Evolutionary conservation across 2,113 vertebrate genomes (phyloP).

Genomic region (Hystrix brachyura): DNA sequence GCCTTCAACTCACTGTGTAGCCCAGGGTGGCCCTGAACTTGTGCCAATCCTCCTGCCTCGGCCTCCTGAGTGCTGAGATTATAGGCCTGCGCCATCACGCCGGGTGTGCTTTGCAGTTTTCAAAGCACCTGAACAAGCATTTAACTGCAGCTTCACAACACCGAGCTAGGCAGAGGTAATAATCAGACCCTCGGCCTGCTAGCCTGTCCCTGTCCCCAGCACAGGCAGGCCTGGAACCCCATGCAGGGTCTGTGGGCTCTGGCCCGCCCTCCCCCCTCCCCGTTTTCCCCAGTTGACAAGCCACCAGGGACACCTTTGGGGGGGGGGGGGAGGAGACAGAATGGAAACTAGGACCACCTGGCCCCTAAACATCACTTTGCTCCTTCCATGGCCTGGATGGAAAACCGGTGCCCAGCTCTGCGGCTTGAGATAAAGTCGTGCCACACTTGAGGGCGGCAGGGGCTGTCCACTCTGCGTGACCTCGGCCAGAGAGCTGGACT

Average conservation of each 20-base stretch:
- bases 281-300: not conserved
- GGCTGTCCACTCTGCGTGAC: not conserved
- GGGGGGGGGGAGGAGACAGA: not conserved
- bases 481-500: not conserved
- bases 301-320: not conserved
- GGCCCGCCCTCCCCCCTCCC: not conserved
- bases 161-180: not conserved
- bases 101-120: not conserved
- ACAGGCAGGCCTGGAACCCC: accelerated
- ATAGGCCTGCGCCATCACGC: not conserved
- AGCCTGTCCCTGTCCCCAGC: not conserved
- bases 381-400: not conserved
- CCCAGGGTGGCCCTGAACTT: not conserved
- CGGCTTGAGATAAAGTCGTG: not conserved
- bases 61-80: not conserved
- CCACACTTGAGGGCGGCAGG: not conserved
- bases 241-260: not conserved
- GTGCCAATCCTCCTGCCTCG: not conserved
- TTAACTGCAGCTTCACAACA: not conserved
- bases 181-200: not conserved
- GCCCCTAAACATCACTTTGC: not conserved
- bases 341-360: not conserved
- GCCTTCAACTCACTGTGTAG: not conserved
- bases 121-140: not conserved
- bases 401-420: not conserved